Evolutionary conservation across 2,113 vertebrate species (phyloP).

Genomic region (Dasyornis broadbenti): DNA sequence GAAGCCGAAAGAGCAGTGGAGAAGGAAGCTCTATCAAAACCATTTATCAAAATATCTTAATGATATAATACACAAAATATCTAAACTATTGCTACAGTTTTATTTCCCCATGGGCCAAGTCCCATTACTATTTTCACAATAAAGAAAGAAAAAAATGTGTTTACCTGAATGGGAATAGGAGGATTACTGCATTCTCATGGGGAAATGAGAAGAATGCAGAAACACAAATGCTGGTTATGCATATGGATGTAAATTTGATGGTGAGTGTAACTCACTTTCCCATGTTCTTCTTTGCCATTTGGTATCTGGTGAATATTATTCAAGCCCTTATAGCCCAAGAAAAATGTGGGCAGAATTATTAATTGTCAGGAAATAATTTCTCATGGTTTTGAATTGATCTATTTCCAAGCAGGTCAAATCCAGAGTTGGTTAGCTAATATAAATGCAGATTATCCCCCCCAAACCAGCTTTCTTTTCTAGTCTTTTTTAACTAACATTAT

Average conservation of each 20-base stretch:
- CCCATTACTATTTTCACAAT: neutral
- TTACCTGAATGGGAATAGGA: slow-evolving; percentile 25
- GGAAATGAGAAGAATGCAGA: neutral
- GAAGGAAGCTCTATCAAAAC: neutral
- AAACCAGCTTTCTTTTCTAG: neutral
- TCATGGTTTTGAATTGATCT: neutral
- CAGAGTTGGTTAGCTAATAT: neutral
- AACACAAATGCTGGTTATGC: slow-evolving; percentile 3
- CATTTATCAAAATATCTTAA: neutral
- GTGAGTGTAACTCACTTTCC: slow-evolving; percentile 15
- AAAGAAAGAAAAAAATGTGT: neutral
- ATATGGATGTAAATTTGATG: slow-evolving; percentile 41
- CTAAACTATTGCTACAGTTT: neutral
- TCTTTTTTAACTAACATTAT: neutral
- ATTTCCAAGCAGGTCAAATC: neutral
- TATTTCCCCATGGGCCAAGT: neutral
- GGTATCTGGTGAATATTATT: neutral
- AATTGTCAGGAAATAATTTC: neutral
- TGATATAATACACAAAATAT: neutral
- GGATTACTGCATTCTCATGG: slow-evolving; percentile 25
- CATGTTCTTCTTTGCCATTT: neutral
- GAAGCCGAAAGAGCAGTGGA: neutral
- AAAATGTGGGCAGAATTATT: neutral
- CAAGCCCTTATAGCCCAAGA: neutral
- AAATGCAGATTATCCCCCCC: neutral